A percentile compares a stretch with the other conserved stretches of the same genome.
These are phyloP conservation scores for Acanthaster planci DNA, from an alignment of 35 echinoderm and acorn worm species.

Conservation along the genomic window DNA sequence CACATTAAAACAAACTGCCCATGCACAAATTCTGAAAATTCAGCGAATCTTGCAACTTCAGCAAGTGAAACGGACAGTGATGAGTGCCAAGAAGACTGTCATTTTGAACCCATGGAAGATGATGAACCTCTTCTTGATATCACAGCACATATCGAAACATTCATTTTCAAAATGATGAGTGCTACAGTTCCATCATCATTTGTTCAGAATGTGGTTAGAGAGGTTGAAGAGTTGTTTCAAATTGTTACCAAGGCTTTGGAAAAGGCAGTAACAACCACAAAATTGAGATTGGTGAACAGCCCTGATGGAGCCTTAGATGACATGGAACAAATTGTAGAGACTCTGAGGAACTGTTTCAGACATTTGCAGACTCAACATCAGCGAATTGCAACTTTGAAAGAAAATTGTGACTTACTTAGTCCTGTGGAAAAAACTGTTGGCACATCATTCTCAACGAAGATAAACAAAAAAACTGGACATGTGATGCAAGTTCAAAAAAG, in stretches of 20 bases:
- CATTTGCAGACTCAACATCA: no score
- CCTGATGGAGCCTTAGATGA: neutral
- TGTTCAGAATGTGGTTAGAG: neutral
- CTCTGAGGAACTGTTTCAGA: no score
- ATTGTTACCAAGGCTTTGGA: neutral
- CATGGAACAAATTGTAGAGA: no score
- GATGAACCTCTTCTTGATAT: neutral
- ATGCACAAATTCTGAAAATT: neutral
- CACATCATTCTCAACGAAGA: slow-evolving; percentile 13
- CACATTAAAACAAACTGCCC: neutral
- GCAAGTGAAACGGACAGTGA: neutral
- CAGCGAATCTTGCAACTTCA: neutral
- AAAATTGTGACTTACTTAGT: no score
- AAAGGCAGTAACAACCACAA: neutral
- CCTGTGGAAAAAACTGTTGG: slow-evolving; percentile 7
- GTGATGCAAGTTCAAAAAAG: neutral
- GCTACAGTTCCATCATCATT: neutral
- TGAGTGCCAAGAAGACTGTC: neutral
- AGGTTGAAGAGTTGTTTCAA: neutral
- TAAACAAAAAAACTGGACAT: slow-evolving; percentile 4
- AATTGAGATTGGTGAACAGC: neutral
- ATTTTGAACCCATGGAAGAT: no score
- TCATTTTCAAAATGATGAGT: no score
- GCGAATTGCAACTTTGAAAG: no score
- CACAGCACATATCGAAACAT: neutral